phyloP scores from a whole-genome alignment of 2,797 vertebrate genomes.

The Crax fasciolata region DNA sequence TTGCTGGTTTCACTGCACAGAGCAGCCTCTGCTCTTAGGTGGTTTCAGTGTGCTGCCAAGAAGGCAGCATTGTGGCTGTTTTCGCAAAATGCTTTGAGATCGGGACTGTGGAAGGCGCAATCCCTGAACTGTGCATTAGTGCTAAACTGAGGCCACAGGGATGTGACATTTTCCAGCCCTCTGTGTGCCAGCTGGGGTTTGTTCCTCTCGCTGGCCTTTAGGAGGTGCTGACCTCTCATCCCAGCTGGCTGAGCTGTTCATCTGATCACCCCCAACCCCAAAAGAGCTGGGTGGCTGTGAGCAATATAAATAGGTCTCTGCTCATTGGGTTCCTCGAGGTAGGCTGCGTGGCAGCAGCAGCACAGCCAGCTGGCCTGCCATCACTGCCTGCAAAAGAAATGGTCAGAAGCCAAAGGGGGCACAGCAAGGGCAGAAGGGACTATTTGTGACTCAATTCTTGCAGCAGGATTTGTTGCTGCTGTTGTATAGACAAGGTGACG shows the following conservation, averaged over 20 bases:
- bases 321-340: background rate
- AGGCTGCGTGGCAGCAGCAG: background rate
- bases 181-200: background rate
- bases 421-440: background rate
- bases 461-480: background rate
- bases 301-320: background rate
- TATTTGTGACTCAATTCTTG: background rate
- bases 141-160: background rate
- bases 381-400: background rate
- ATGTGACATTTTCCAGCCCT: background rate
- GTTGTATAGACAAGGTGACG: background rate
- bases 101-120: background rate
- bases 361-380: background rate
- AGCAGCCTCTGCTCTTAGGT: background rate
- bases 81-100: background rate
- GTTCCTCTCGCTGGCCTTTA: background rate
- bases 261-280: background rate
- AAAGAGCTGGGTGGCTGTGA: background rate
- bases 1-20: background rate
- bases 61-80: background rate
- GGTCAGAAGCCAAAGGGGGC: background rate
- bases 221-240: constrained; percentile 17
- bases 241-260: background rate
- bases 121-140: background rate
- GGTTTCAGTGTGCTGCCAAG: background rate